phyloP scores from a whole-genome alignment of 2,797 vertebrate genomes.

The Protonibea diacanthus region DNA sequence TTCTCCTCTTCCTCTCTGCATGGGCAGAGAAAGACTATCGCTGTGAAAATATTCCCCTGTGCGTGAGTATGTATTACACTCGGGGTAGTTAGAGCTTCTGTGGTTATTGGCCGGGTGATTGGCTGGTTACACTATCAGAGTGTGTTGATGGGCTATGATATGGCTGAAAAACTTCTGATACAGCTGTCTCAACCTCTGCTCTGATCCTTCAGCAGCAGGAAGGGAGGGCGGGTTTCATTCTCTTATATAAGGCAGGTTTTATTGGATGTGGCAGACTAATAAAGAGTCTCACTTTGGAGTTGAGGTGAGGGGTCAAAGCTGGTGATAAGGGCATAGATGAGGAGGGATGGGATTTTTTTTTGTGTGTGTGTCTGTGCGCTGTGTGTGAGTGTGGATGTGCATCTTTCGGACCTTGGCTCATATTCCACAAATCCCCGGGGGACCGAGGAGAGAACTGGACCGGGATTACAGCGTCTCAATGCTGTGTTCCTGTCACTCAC shows the following conservation, averaged over 20 bases:
- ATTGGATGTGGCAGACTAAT: slow-evolving; percentile 85
- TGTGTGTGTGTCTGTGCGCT: slow-evolving; percentile 14
- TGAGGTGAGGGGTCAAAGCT: slow-evolving; percentile 78
- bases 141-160: slow-evolving; percentile 49
- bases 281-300: slow-evolving; percentile 77
- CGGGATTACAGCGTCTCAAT: slow-evolving; percentile 68
- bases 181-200: slow-evolving; percentile 65
- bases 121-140: slow-evolving; percentile 21
- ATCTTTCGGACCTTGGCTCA: slow-evolving; percentile 53
- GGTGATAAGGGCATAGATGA: slow-evolving; percentile 75
- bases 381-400: slow-evolving; percentile 25
- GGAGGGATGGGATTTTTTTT: slow-evolving; percentile 47
- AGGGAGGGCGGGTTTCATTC: slow-evolving; percentile 62
- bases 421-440: slow-evolving; percentile 70
- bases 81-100: slow-evolving; percentile 13
- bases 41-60: neutral
- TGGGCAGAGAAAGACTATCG: neutral
- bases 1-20: neutral
- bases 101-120: slow-evolving; percentile 26
- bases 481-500: slow-evolving; percentile 72
- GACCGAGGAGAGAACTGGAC: slow-evolving; percentile 66
- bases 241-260: slow-evolving; percentile 72
- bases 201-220: slow-evolving; percentile 56
- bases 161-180: slow-evolving; percentile 48
- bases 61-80: slow-evolving; percentile 8